Evolutionary conservation across 2,888 invertebrate species (phyloP).

Genomic region (Rotaria socialis): DNA sequence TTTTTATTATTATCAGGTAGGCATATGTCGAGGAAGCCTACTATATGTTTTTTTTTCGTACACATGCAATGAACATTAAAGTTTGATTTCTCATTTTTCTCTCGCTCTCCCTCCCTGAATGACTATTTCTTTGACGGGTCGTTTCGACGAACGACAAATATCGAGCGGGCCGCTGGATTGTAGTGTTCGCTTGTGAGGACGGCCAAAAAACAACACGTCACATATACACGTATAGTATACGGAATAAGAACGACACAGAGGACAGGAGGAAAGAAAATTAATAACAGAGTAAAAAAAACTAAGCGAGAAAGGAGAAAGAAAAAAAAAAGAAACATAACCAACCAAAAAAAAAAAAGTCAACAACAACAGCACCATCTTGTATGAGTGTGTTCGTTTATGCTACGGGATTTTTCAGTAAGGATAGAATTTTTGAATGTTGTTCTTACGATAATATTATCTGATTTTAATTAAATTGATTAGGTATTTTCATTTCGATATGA

Average conservation of each 20-base stretch:
- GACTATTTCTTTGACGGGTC: conserved; percentile 7
- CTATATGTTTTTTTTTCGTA: neutral
- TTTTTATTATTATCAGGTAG: neutral
- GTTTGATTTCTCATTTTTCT: conserved; percentile 12
- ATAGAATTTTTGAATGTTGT: too few relatives aligned
- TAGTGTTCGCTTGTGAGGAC: conserved; percentile 26
- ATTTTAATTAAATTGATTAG: too few relatives aligned
- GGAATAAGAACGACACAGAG: neutral
- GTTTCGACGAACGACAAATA: conserved; percentile 12
- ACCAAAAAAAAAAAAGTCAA: neutral
- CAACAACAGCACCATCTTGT: neutral
- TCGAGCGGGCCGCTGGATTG: neutral
- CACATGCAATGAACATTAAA: neutral
- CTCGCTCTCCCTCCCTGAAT: neutral
- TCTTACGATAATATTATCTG: too few relatives aligned
- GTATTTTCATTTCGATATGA: too few relatives aligned
- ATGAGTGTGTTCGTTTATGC: neutral
- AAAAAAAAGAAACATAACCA: neutral
- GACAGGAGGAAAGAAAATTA: neutral
- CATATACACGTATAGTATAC: neutral
- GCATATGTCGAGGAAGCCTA: conserved; percentile 12
- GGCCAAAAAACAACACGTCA: conserved; percentile 12
- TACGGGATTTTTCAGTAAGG: neutral
- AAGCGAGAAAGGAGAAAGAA: neutral
- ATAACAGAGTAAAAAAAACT: conserved; percentile 1